Conservation (phyloP, 2,888 invertebrate genomes). For the Drosophila anomelani region DNA sequence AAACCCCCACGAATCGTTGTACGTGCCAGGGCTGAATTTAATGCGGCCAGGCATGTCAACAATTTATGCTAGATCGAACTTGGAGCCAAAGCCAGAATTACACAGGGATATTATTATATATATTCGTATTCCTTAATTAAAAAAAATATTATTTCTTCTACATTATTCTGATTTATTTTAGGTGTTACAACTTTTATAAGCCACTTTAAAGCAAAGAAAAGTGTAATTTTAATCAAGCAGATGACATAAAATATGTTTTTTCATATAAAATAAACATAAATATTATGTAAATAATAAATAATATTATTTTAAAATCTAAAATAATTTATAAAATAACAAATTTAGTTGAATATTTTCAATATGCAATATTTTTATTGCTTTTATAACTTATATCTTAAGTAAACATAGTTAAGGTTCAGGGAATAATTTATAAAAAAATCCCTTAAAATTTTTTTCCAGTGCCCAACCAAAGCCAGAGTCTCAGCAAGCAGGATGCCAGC, state of each 20-base stretch:
- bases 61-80: constrained; percentile 61
- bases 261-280: not conserved
- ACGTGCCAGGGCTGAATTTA: constrained; percentile 71
- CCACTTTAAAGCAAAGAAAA: not conserved
- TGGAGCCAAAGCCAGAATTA: constrained; percentile 3
- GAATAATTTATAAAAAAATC: not conserved
- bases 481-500: constrained; percentile 31
- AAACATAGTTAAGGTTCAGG: not conserved
- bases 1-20: constrained; percentile 52
- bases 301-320: not conserved
- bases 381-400: not conserved
- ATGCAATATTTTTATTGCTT: no score
- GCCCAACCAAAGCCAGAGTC: constrained; percentile 11
- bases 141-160: not conserved
- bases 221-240: not conserved
- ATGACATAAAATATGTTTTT: not conserved
- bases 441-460: not conserved
- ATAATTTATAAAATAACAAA: not conserved
- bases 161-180: not conserved
- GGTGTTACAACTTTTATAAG: not conserved
- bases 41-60: constrained; percentile 68
- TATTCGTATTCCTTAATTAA: not conserved
- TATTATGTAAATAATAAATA: not conserved
- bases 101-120: not conserved
- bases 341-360: not conserved